Evolutionary conservation across 2,888 invertebrate species (phyloP).

Genomic region (Pseudeuparius sepicola): DNA sequence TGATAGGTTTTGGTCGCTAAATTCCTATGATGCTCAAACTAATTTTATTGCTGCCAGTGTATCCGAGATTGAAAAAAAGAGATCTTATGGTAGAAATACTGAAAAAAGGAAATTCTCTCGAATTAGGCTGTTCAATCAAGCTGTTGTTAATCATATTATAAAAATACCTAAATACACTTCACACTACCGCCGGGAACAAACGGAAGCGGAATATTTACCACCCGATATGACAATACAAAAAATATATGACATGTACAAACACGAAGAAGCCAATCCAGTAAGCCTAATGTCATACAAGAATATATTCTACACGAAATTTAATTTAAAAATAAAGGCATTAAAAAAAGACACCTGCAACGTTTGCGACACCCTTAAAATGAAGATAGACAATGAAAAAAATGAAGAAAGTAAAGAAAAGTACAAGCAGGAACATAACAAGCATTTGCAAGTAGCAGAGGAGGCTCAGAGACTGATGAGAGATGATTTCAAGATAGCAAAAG

Average conservation of each 20-base stretch:
- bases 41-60: constrained; percentile 20
- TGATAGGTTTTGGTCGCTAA: constrained; percentile 21
- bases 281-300: constrained; percentile 15
- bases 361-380: constrained; percentile 19
- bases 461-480: constrained; percentile 17
- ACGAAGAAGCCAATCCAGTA: too few relatives aligned
- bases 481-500: constrained; percentile 17
- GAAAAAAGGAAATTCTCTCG: constrained; percentile 8
- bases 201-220: constrained; percentile 16
- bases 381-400: constrained; percentile 18
- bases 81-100: constrained; percentile 16
- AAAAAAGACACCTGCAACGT: constrained; percentile 21
- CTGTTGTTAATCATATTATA: constrained; percentile 13
- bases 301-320: constrained; percentile 19
- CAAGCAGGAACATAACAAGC: constrained; percentile 16
- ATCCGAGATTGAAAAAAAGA: constrained; percentile 15
- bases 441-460: constrained; percentile 15
- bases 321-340: constrained; percentile 18
- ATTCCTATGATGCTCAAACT: constrained; percentile 19
- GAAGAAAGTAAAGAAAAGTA: constrained; percentile 14
- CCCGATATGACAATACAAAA: constrained; percentile 18
- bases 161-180: constrained; percentile 15
- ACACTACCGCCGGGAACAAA: constrained; percentile 13
- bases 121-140: constrained; percentile 2
- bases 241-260: constrained; percentile 19